Evolutionary conservation across 2,797 vertebrate species (phyloP), one percentile per base, ranked within the genome.

Genomic region (Zalophus californianus): DNA sequence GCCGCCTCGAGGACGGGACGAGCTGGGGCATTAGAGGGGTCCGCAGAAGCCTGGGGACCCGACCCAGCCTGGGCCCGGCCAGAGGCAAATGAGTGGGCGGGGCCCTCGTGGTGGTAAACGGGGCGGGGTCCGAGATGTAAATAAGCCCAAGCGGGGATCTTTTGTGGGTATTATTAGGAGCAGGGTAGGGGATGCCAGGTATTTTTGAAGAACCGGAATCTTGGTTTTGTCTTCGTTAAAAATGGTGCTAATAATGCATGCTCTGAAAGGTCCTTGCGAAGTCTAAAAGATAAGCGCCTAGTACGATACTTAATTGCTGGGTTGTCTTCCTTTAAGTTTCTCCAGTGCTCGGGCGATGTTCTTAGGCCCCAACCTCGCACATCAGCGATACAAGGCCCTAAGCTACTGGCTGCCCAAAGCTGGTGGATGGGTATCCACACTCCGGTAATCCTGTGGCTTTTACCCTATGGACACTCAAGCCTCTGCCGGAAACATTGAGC

Each of bases 341-440:
- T 78, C 44, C 8, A 6, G 70, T 50, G 50, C 68, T 35, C 1
- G 0, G 20, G 7, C 6, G 4, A 2, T 52, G 18, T 50, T 70
- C 10, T 16, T 84, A 75, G 83, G 35, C 78, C 78, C 12, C 25
- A 50, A 5, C 35, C 84, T 89, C 5, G 3, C 35, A 2, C 12
- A 9, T 16, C 21, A 18, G 68, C 21, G 85, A 15, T 60, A 8
- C 41, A 52, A 78, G 44, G 44, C 0, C 3, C 0, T 1, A 0
- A 44, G 84, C 72, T 94, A 92, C 72, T 0, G 0, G 0, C 0
- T 0, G 0, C 0, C 52, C 80, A 16, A 18, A 62, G 12, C 60
- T n/a, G 35, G 41, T 44, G 44, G 56, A 8, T 1, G 9, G 1
- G 1, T 68, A 56, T 78, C 38, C 5, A 27, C n/a, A 1, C 25